Evolutionary conservation across 2,888 invertebrate species (phyloP), one percentile per base, ranked within the genome.

Genomic region (Lamproptera curius): DNA sequence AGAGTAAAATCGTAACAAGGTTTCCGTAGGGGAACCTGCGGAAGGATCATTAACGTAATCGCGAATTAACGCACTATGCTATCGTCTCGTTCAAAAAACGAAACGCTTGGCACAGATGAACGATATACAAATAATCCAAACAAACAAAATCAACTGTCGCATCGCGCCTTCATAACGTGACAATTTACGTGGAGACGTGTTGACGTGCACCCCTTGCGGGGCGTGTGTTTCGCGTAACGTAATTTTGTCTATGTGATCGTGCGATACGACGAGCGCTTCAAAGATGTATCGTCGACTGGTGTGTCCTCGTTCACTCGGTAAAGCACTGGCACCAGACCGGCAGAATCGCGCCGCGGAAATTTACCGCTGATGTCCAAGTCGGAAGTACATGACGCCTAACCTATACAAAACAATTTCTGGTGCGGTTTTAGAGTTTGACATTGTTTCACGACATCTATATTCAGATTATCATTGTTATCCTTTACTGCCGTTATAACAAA

Each of bases 1-100:
- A 36, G 36, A 36, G 36, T 36, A 36, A 36, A 90, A 36, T 36
- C 36, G 36, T 36, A 33, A 33, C 36, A 16, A 36, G 36, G 36
- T 36, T 36, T 36, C 36, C 36, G 36, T 36, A 36, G 36, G 36
- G 33, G 33, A 33, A 33, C 33, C 89, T 89, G 89, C 88, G 76
- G 79, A 80, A 75, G 79, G 80, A 78, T 83, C 78, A 81, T 76
- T 78, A 56, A 55, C 58, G 57, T 58, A 34, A 20, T 6, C 3
- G 4, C 20, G 4, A 3, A 6, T 20, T 20, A 5, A 20, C 20
- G 20, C n/a, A n/a, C n/a, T n/a, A n/a, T n/a, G n/a, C n/a, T n/a
- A n/a, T n/a, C n/a, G n/a, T n/a, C n/a, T n/a, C n/a, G n/a, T n/a
- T n/a, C n/a, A n/a, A n/a, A n/a, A n/a, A n/a, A n/a, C 20, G 20